phyloP scores from a whole-genome alignment of 2,888 invertebrate genomes.

The Ochropleura plecta region DNA sequence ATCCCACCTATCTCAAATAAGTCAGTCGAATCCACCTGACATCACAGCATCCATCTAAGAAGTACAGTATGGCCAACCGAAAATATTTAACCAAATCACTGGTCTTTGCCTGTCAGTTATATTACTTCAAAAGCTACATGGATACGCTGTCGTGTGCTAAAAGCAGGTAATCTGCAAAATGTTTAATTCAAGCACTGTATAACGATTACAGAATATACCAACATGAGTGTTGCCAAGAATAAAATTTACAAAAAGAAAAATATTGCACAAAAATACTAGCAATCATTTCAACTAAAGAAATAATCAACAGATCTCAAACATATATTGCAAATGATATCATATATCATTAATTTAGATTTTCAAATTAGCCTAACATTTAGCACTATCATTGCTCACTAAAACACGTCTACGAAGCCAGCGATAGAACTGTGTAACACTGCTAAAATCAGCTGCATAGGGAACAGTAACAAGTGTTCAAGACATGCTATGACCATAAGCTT shows the following conservation, averaged over 20 bases:
- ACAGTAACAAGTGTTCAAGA: constrained; percentile 1
- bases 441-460: constrained; percentile 45
- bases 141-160: constrained; percentile 24
- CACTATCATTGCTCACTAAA: constrained; percentile 58
- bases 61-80: constrained; percentile 75
- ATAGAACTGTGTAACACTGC: constrained; percentile 33
- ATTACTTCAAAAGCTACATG: constrained; percentile 50
- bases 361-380: constrained; percentile 66
- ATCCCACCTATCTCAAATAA: constrained; percentile 75
- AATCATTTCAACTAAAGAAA: constrained; percentile 69
- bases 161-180: constrained; percentile 11
- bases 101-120: constrained; percentile 52
- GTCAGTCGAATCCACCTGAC: constrained; percentile 80
- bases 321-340: constrained; percentile 84
- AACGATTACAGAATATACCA: constrained; percentile 54
- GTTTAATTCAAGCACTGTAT: constrained; percentile 20
- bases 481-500: constrained; percentile 5
- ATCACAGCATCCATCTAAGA: constrained; percentile 78
- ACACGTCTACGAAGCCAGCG: constrained; percentile 51
- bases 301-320: constrained; percentile 77
- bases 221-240: constrained; percentile 66
- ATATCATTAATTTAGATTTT: constrained; percentile 84
- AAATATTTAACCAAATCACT: constrained; percentile 66
- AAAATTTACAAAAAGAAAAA: constrained; percentile 65
- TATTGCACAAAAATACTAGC: constrained; percentile 82